Percentiles rank a stretch among this genome's conserved stretches.
Conservation (phyloP, 2,797 vertebrate genomes). For the Sciurus carolinensis region DNA sequence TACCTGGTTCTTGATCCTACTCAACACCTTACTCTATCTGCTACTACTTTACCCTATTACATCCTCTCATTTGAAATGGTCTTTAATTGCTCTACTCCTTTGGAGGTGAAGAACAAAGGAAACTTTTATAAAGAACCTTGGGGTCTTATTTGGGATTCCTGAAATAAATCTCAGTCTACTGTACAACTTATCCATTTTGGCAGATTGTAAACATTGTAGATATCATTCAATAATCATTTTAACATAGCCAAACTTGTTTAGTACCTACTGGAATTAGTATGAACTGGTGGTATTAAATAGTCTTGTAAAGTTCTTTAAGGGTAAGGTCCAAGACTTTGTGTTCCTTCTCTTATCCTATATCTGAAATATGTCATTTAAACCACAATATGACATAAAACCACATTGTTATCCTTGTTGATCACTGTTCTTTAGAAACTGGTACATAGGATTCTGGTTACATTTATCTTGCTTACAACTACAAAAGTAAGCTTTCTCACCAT, state of each 20-base stretch:
- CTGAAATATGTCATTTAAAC: constrained; percentile 54
- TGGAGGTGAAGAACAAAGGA: constrained; percentile 51
- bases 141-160: constrained; percentile 5
- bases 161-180: constrained; percentile 38
- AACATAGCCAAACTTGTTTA: constrained; percentile 14
- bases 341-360: constrained; percentile 57
- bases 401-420: constrained; percentile 39
- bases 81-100: constrained; percentile 43
- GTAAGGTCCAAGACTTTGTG: constrained; percentile 37
- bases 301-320: constrained; percentile 61
- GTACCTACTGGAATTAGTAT: not conserved
- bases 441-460: constrained; percentile 58
- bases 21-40: constrained; percentile 59
- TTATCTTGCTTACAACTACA: constrained; percentile 42
- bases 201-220: not conserved
- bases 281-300: not conserved
- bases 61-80: constrained; percentile 63
- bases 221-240: constrained; percentile 7
- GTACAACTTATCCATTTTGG: not conserved
- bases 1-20: constrained; percentile 28
- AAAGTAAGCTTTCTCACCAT: constrained; percentile 35
- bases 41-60: not conserved
- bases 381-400: constrained; percentile 58
- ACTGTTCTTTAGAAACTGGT: constrained; percentile 46
- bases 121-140: constrained; percentile 41